phyloP scores from a whole-genome alignment of 1,140 invertebrate species.

The Tyrophagus putrescentiae region DNA sequence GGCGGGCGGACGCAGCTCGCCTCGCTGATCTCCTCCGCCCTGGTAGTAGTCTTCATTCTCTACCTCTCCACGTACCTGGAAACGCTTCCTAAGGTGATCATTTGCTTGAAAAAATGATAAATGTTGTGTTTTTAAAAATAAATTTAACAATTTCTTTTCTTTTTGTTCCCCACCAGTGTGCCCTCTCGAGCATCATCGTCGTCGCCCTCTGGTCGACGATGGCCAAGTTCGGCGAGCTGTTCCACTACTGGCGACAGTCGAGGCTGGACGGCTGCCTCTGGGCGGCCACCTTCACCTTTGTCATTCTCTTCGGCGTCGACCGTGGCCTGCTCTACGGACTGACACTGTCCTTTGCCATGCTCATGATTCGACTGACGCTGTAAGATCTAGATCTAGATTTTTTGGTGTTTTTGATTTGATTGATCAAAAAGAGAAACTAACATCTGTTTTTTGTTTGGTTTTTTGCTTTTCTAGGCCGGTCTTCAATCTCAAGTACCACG shows the following conservation, averaged over 20 bases:
- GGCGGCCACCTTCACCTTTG: slow-evolving; percentile 41
- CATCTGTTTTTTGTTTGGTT: too few species aligned
- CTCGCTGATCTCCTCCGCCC: slow-evolving; percentile 36
- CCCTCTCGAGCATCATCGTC: slow-evolving; percentile 39
- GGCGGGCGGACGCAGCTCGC: slow-evolving; percentile 31
- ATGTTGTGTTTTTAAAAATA: neutral
- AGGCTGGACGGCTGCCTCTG: slow-evolving; percentile 40
- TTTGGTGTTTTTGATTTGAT: slow-evolving; percentile 5
- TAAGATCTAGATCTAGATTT: slow-evolving; percentile 26
- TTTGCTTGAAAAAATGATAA: too few species aligned
- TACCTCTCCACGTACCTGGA: slow-evolving; percentile 37
- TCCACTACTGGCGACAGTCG: slow-evolving; percentile 33
- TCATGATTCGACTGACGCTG: slow-evolving; percentile 36
- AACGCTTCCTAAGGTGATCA: slow-evolving; percentile 35
- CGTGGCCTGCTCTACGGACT: slow-evolving; percentile 39
- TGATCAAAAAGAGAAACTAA: too few species aligned
- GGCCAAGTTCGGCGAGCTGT: slow-evolving; percentile 35
- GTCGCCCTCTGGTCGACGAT: slow-evolving; percentile 38
- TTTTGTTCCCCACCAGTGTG: slow-evolving; percentile 33
- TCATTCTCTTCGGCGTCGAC: slow-evolving; percentile 41
- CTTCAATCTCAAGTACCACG: slow-evolving; percentile 27
- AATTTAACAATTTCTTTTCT: slow-evolving; percentile 8
- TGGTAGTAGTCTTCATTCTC: slow-evolving; percentile 39
- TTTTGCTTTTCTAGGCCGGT: slow-evolving; percentile 37
- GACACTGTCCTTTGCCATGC: slow-evolving; percentile 37